Evolutionary conservation across 2,797 vertebrate species (phyloP).

Genomic region (Sylvilagus floridanus): DNA sequence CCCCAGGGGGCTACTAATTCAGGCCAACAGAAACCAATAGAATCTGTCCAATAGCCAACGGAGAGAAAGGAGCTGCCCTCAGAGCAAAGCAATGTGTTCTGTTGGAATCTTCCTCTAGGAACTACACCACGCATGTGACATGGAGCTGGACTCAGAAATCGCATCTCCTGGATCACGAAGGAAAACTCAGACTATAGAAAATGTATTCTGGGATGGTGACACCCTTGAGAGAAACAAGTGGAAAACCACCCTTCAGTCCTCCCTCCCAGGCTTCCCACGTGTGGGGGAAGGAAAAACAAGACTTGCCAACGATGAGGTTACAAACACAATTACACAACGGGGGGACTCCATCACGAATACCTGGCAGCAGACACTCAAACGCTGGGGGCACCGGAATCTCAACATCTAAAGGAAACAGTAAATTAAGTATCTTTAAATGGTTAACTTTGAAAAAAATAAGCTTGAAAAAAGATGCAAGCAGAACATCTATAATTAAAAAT

Average conservation of each 20-base stretch:
- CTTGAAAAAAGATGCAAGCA: background rate
- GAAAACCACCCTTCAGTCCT: background rate
- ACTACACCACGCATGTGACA: background rate
- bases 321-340: background rate
- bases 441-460: background rate
- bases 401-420: background rate
- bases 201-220: background rate
- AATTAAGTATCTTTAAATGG: background rate
- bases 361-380: background rate
- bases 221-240: background rate
- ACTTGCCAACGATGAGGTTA: background rate
- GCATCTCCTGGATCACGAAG: background rate
- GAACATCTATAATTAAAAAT: background rate
- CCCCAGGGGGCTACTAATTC: background rate
- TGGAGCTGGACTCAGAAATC: background rate
- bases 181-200: background rate
- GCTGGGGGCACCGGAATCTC: background rate
- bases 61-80: background rate
- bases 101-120: background rate
- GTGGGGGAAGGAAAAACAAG: rapidly evolving
- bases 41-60: background rate
- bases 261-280: background rate
- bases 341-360: background rate
- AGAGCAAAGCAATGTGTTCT: background rate
- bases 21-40: background rate